phyloP scores from a whole-genome alignment of 2,113 vertebrate species.

The Lepisosteus osseus region DNA sequence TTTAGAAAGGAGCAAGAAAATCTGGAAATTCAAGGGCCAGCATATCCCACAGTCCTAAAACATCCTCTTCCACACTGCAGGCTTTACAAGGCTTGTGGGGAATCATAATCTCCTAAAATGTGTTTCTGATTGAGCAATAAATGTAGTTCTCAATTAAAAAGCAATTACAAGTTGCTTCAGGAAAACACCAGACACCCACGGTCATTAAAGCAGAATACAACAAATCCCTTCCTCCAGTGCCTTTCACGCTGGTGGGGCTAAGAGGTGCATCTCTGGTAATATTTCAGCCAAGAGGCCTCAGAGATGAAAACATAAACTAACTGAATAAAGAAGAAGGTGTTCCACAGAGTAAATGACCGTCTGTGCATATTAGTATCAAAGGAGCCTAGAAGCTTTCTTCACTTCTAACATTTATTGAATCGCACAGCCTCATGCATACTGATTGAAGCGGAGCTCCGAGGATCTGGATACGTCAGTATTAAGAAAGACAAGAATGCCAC shows the following conservation, averaged over 20 bases:
- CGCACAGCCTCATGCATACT: not conserved
- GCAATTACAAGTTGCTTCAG: constrained; percentile 68
- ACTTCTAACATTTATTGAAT: not conserved
- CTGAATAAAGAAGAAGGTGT: constrained; percentile 15
- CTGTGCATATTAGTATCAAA: constrained; percentile 15
- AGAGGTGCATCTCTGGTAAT: constrained; percentile 40
- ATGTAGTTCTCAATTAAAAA: constrained; percentile 74
- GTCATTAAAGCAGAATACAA: constrained; percentile 64
- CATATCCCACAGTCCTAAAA: not conserved
- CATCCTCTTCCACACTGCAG: not conserved
- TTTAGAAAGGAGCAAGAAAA: constrained; percentile 46
- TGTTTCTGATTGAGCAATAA: constrained; percentile 67
- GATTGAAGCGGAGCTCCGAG: constrained; percentile 3
- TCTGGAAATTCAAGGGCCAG: constrained; percentile 47
- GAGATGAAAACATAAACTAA: constrained; percentile 28
- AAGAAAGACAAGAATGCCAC: constrained; percentile 18
- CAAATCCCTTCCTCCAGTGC: not conserved
- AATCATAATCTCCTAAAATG: constrained; percentile 42
- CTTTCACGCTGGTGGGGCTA: not conserved
- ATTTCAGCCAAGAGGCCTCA: constrained; percentile 36
- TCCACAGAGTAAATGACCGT: constrained; percentile 13
- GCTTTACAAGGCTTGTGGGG: constrained; percentile 12
- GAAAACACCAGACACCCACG: constrained; percentile 54
- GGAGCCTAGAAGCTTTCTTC: too few relatives aligned
- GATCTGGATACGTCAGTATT: constrained; percentile 14